These are phyloP conservation scores for Branchellion lobata DNA, from an alignment of 2,888 invertebrate genomes.

Conservation along the genomic window DNA sequence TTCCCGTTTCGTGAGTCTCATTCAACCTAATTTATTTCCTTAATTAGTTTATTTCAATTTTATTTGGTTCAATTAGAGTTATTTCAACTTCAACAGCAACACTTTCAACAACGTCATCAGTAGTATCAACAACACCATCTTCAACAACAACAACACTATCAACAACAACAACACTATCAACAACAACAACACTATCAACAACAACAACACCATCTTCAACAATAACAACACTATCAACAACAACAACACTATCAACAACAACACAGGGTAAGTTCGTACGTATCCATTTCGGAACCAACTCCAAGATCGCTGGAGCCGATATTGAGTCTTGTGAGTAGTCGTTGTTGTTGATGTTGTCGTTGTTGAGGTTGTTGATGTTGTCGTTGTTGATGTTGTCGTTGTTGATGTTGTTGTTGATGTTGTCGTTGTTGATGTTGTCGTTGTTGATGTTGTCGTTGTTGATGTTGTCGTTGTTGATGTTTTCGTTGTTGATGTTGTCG, in stretches of 20 bases:
- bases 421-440: too few relatives aligned
- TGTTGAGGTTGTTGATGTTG: too few relatives aligned
- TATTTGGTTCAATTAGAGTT: background rate
- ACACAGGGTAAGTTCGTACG: slow-evolving; percentile 98
- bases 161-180: slow-evolving; percentile 91
- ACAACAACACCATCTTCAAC: slow-evolving; percentile 94
- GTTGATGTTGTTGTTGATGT: too few relatives aligned
- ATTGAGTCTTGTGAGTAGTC: slow-evolving; percentile 94
- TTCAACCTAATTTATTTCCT: background rate
- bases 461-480: too few relatives aligned
- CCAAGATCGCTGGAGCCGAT: slow-evolving; percentile 99
- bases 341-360: background rate
- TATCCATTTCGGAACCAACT: slow-evolving; percentile 98
- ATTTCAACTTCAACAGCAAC: background rate
- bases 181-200: slow-evolving; percentile 68
- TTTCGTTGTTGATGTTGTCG: too few relatives aligned
- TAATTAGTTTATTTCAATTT: background rate
- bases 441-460: too few relatives aligned
- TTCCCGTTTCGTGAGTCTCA: slow-evolving; percentile 89
- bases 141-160: slow-evolving; percentile 60
- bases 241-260: slow-evolving; percentile 10
- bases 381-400: too few relatives aligned
- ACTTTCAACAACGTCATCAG: background rate
- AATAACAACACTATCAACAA: background rate
- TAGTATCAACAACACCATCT: too few relatives aligned